These are phyloP conservation scores for Antheraea yamamai DNA, from an alignment of 2,888 invertebrate species.

Conservation along the genomic window DNA sequence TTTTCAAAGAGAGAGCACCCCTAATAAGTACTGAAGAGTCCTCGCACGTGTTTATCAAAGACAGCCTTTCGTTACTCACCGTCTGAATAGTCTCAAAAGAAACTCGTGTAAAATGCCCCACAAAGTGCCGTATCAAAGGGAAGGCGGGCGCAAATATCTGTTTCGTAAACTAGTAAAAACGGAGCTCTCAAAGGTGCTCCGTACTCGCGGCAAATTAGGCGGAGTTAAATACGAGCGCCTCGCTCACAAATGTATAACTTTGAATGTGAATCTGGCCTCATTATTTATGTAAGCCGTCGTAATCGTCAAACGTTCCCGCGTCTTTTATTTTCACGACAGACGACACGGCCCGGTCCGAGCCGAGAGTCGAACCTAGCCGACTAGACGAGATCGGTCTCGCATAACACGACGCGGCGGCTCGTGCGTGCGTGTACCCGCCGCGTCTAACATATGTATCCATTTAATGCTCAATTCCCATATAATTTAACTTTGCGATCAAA, in stretches of 20 bases:
- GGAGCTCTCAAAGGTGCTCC: constrained; percentile 79
- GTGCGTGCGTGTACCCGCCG: constrained; percentile 30
- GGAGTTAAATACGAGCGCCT: constrained; percentile 80
- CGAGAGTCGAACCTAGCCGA: constrained; percentile 27
- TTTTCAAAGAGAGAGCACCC: constrained; percentile 80
- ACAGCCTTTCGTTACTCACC: constrained; percentile 83
- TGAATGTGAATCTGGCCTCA: constrained; percentile 74
- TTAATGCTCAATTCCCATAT: constrained; percentile 83
- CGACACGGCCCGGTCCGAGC: constrained; percentile 42
- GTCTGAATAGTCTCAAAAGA: constrained; percentile 83
- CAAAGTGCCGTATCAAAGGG: constrained; percentile 82
- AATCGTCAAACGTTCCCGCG: constrained; percentile 69
- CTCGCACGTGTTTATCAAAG: constrained; percentile 83
- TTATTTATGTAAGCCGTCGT: constrained; percentile 77
- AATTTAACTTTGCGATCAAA: constrained; percentile 83
- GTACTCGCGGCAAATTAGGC: constrained; percentile 81
- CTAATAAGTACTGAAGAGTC: constrained; percentile 83
- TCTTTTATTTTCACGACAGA: constrained; percentile 49
- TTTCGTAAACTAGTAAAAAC: constrained; percentile 83
- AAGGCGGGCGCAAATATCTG: constrained; percentile 82
- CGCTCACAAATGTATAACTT: constrained; percentile 75
- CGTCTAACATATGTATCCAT: constrained; percentile 77
- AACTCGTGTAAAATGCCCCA: constrained; percentile 82
- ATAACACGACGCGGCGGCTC: background rate
- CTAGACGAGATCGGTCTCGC: constrained; percentile 22